Evolutionary conservation across 2,113 vertebrate genomes (phyloP).

Genomic region (Crotalus tigris): DNA sequence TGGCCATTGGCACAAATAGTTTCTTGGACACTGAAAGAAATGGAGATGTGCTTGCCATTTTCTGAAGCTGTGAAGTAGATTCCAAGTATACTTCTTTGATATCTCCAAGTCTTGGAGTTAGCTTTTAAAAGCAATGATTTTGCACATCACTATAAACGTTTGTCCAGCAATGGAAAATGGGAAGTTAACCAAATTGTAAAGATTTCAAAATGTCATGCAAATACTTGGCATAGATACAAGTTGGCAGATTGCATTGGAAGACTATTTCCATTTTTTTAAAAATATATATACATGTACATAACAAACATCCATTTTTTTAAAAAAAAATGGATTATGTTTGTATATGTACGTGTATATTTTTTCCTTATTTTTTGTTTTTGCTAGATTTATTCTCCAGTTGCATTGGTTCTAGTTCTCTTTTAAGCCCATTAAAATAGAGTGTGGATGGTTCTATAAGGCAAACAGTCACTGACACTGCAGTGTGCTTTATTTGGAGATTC

Average conservation of each 20-base stretch:
- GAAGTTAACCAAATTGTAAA: constrained; percentile 61
- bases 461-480: background rate
- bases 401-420: constrained; percentile 70
- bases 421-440: constrained; percentile 60
- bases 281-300: background rate
- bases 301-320: too few species aligned
- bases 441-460: constrained; percentile 31
- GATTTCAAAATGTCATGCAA: constrained; percentile 53
- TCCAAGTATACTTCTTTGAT: constrained; percentile 73
- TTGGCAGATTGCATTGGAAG: constrained; percentile 56
- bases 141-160: constrained; percentile 64
- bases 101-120: constrained; percentile 71
- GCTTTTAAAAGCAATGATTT: constrained; percentile 68
- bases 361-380: constrained; percentile 22
- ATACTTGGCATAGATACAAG: constrained; percentile 45
- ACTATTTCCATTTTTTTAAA: constrained; percentile 1
- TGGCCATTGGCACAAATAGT: constrained; percentile 66
- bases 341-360: constrained; percentile 61
- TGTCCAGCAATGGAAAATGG: constrained; percentile 44
- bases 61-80: constrained; percentile 65
- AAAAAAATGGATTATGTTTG: constrained; percentile 30
- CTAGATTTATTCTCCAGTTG: constrained; percentile 64
- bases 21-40: constrained; percentile 65
- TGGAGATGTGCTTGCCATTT: constrained; percentile 68
- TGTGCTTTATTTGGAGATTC: background rate